Evolutionary conservation across 2,888 invertebrate genomes (phyloP), one percentile per base, ranked within the genome.

Genomic region (Nezara viridula): DNA sequence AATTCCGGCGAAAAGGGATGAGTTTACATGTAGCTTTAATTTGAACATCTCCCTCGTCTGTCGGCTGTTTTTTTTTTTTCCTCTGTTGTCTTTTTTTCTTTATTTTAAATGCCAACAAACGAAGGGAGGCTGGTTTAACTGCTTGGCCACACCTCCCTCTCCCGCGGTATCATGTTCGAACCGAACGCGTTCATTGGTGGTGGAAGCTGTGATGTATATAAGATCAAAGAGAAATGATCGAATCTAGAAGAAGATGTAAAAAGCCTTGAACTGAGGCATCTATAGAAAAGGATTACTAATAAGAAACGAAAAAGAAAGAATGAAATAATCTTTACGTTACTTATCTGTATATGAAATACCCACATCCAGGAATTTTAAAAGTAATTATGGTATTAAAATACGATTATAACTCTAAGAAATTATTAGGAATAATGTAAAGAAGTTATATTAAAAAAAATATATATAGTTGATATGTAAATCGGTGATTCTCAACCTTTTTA

Each of bases 21-120:
- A 86, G 86, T 86, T 86, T 55, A 86, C 55, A 86, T 86, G 52
- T 52, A 55, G 55, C 86, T 86, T 86, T 86, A 55, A 86, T 86
- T 55, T 86, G 55, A 86, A 55, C 86, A 81, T 81, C 81, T 81
- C 81, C 81, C 81, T 81, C 44, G 44, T 81, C 81, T 81, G 81
- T 81, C 81, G 44, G 40, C 37, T 44, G 40, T 60, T 60, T 60
- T 27, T 60, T 60, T 60, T 32, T 55, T 37, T 73, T 40, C 21
- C 2, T 37, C 81, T 81, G 81, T 81, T 81, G 81, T 81, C 40
- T 81, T 81, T 81, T 81, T 81, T 81, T 81, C 81, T 81, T 81
- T 81, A 81, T 81, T 81, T 81, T 81, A 81, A 81, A 81, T 81
- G 47, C 81, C 44, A 47, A 81, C 81, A 81, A 81, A 81, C 44